Base-by-base conservation (phyloP, 2,888 invertebrate species). In the Meandrusa payeni region DNA sequence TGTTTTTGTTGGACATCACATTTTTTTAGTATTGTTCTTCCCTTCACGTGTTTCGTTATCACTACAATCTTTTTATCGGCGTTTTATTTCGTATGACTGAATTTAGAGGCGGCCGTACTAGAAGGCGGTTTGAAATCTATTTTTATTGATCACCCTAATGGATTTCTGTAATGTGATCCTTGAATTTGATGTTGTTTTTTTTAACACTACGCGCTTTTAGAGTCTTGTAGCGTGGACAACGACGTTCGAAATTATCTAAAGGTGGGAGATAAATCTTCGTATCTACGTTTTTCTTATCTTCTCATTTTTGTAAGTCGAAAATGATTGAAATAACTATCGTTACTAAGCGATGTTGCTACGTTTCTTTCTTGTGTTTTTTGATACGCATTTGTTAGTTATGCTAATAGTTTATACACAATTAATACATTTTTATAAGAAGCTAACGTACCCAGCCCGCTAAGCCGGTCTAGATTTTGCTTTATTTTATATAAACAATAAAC, bases 151-250 rank as follows among this genome's bases (percentile, higher is more conserved):
- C 63, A 58, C 70, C 65, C 76, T 86, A 86, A 86, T 86, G 86
- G 85, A 83, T 78, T 85, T 85, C 64, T 64, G 86, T 85, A 85
- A 86, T 78, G 69, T 72, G 83, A 86, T 85, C 82, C 75, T 76
- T 72, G 64, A 73, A 66, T 78, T 76, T 52, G 61, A 60, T 76
- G 68, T 73, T 70, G 64, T 76, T 39, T 28, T 17, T 43, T 44
- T 78, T 82, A 80, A 51, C 51, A 47, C 54, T 50, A 47, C 52
- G 54, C 52, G 68, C 69, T 72, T 68, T 75, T 67, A 64, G 62
- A 65, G 59, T 50, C 63, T 46, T 68, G 68, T 71, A 66, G 66
- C 65, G 68, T 66, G 68, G 68, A 71, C 61, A 58, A 57, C 54
- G 52, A 57, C 59, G 65, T 61, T 61, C 56, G 57, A 55, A 55